phyloP scores from a whole-genome alignment of 2,797 vertebrate species.

The Sternotherus odoratus region DNA sequence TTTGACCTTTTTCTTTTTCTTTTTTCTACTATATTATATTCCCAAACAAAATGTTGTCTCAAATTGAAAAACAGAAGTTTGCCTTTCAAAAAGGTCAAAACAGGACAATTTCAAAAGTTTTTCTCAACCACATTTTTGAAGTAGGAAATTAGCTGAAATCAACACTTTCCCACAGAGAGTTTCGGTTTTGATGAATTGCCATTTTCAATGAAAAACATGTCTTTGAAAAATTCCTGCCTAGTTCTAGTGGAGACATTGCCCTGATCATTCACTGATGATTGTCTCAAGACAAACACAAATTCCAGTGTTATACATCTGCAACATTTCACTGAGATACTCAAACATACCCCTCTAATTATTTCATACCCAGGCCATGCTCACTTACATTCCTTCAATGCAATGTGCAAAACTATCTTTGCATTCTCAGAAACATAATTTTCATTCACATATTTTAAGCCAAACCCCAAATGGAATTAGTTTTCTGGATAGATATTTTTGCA shows the following conservation, averaged over 20 bases:
- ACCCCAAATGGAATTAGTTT: conserved; percentile 75
- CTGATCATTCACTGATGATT: conserved; percentile 24
- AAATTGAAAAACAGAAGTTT: conserved; percentile 34
- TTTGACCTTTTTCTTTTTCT: conserved; percentile 54
- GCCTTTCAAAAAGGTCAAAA: conserved; percentile 23
- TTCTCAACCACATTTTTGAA: neutral
- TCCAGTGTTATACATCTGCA: conserved; percentile 33
- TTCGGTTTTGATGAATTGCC: neutral
- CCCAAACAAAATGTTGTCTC: conserved; percentile 56
- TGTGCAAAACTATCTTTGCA: conserved; percentile 71
- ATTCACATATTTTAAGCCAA: conserved; percentile 73
- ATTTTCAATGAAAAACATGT: conserved; percentile 24
- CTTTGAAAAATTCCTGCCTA: conserved; percentile 33
- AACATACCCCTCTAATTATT: conserved; percentile 65
- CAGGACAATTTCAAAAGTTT: neutral
- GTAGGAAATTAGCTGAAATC: conserved; percentile 1
- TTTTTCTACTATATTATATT: neutral
- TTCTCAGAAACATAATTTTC: conserved; percentile 74
- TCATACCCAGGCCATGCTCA: conserved; percentile 62
- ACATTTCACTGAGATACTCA: conserved; percentile 59
- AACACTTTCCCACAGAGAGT: neutral
- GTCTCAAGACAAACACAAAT: conserved; percentile 43
- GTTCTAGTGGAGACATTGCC: conserved; percentile 7
- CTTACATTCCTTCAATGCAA: conserved; percentile 58
- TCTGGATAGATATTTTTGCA: conserved; percentile 66